Conservation (phyloP, 2,797 vertebrate genomes). For the Chelonia mydas region DNA sequence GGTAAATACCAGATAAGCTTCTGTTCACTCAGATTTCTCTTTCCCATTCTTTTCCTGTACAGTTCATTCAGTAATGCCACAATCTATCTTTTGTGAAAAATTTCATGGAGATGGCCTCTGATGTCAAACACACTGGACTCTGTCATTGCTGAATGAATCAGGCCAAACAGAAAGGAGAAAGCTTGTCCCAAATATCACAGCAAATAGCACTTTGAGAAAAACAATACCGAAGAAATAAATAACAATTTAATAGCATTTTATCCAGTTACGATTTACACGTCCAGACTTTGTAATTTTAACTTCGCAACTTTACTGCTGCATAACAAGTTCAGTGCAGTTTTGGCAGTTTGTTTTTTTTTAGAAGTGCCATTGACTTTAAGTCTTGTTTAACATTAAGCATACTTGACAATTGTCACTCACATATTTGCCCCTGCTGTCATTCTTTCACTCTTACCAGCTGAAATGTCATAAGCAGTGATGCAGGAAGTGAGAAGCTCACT, state of each 20-base stretch:
- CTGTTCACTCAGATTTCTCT: background rate
- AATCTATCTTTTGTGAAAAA: background rate
- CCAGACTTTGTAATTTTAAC: background rate
- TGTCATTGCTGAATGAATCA: background rate
- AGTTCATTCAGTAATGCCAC: background rate
- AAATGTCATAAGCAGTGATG: background rate
- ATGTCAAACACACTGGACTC: background rate
- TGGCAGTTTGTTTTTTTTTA: too few species aligned
- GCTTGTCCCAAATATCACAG: background rate
- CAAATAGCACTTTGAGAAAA: background rate
- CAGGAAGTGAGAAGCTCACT: background rate
- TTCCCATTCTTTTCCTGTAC: background rate
- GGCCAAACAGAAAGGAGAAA: background rate
- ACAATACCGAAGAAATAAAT: background rate
- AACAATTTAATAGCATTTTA: background rate
- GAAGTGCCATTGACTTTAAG: background rate
- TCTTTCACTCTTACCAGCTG: background rate
- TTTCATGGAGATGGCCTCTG: background rate
- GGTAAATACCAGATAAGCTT: background rate
- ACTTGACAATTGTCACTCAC: background rate
- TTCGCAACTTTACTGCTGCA: background rate
- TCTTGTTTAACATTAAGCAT: background rate
- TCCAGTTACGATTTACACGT: background rate
- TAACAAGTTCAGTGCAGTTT: background rate
- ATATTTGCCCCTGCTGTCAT: background rate